Conservation (phyloP, 2,113 vertebrate species). For the Danio rerio region DNA sequence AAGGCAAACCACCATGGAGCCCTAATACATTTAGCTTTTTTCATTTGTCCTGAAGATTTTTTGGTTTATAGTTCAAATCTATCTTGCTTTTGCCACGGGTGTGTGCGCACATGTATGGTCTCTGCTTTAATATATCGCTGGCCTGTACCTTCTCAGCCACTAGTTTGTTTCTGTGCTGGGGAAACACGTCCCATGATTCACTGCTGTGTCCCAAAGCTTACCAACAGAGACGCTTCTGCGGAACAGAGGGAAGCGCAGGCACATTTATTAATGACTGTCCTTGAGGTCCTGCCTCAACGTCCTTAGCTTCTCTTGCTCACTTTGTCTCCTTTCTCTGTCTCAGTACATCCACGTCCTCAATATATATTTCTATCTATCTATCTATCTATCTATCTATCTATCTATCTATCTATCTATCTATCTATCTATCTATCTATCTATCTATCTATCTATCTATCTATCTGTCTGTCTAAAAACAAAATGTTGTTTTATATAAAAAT, state of each 20-base stretch:
- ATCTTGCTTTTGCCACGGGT: background rate
- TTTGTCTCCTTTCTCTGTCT: constrained; percentile 4
- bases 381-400: too few relatives aligned
- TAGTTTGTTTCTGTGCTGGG: constrained; percentile 34
- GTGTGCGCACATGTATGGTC: background rate
- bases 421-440: too few relatives aligned
- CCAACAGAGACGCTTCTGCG: constrained; percentile 19
- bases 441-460: too few relatives aligned
- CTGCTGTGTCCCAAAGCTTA: constrained; percentile 37
- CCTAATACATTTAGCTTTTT: background rate
- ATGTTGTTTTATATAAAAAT: too few relatives aligned
- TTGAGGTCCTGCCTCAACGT: constrained; percentile 43
- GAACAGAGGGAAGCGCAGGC: constrained; percentile 29
- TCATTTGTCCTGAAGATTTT: background rate
- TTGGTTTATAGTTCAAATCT: constrained; percentile 14
- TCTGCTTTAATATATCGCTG: constrained; percentile 16
- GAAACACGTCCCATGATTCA: constrained; percentile 50
- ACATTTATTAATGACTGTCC: constrained; percentile 57
- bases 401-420: too few relatives aligned
- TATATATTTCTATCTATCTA: background rate
- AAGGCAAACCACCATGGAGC: constrained; percentile 15
- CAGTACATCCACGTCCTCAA: background rate
- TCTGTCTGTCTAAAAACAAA: too few relatives aligned
- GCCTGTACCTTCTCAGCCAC: constrained; percentile 32
- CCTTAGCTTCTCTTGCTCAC: constrained; percentile 23